Evolutionary conservation across 2,888 invertebrate species (phyloP), one percentile per base, ranked within the genome.

Genomic region (Clanis bilineata): DNA sequence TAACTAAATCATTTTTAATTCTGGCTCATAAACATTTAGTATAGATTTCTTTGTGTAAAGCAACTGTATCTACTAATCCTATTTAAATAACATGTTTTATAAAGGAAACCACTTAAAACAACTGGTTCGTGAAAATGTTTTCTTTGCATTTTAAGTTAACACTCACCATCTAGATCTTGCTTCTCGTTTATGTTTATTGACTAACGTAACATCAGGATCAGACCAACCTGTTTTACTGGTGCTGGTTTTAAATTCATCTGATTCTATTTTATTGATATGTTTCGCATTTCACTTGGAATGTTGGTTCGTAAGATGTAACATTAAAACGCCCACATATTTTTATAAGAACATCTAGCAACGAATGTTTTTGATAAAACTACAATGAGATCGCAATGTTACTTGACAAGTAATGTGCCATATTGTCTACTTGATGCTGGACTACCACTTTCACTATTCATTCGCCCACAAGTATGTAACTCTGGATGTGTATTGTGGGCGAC

Each of bases 371-470:
- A 28, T 32, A 18, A 3, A 18, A 4, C 1, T 22, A 44, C 18
- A 64, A 43, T 57, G 43, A 43, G 28, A 43, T 57, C 39, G 36
- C 44, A 45, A 45, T 45, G 22, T 51, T 10, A 23, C 32, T 54
- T 28, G 41, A 44, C 65, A 69, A 74, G 68, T 71, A 67, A 66
- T 71, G 61, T 68, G 65, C 75, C 69, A 67, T 70, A 68, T 69
- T 65, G 70, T 72, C 66, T 71, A 73, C 74, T 76, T 68, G 69
- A 66, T 57, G 65, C 57, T 67, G 60, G 64, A 70, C 64, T 63
- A 73, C 69, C 74, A 85, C 88, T 88, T 89, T 90, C 88, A 81
- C 85, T 85, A 64, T 68, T 74, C 79, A 65, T 69, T 76, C 82
- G 76, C 83, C 85, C 81, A 87, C 86, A 64, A 68, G 66, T n/a